phyloP scores from a whole-genome alignment of 1,140 invertebrate genomes.

The Nebria ingens region DNA sequence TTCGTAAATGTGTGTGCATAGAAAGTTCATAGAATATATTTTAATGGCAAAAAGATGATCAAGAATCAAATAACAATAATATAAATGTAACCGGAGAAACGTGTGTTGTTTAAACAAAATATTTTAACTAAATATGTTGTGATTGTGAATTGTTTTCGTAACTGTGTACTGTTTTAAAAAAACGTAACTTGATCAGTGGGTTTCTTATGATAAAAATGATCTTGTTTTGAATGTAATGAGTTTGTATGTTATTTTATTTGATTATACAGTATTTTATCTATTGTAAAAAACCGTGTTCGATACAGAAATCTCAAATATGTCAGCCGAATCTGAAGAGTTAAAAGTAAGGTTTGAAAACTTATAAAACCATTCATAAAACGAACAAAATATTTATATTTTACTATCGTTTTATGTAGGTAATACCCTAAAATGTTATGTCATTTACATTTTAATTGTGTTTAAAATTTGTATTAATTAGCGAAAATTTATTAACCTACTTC shows the following conservation, averaged over 20 bases:
- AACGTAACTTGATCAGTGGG: no score
- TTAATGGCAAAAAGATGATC: not conserved
- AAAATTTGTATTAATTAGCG: no score
- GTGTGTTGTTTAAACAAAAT: no score
- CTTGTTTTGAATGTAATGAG: not conserved
- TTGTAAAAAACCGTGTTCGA: not conserved
- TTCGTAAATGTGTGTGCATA: not conserved
- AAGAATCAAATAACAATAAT: not conserved
- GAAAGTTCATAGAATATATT: not conserved
- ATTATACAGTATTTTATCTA: not conserved
- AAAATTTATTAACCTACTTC: no score
- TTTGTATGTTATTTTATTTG: not conserved
- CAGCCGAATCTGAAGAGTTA: not conserved
- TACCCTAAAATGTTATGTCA: no score
- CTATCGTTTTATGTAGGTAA: no score
- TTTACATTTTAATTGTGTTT: no score
- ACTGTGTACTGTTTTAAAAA: not conserved
- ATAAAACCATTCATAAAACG: no score
- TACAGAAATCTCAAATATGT: not conserved
- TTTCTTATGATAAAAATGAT: not conserved
- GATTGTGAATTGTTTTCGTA: not conserved
- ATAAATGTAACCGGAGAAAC: no score
- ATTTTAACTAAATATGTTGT: no score
- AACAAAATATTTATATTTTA: no score
- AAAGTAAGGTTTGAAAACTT: slow-evolving; percentile 1